A percentile compares a stretch with the other conserved stretches of the same genome.
phyloP scores from a whole-genome alignment of 2,888 invertebrate species.

The Xylota sylvarum region DNA sequence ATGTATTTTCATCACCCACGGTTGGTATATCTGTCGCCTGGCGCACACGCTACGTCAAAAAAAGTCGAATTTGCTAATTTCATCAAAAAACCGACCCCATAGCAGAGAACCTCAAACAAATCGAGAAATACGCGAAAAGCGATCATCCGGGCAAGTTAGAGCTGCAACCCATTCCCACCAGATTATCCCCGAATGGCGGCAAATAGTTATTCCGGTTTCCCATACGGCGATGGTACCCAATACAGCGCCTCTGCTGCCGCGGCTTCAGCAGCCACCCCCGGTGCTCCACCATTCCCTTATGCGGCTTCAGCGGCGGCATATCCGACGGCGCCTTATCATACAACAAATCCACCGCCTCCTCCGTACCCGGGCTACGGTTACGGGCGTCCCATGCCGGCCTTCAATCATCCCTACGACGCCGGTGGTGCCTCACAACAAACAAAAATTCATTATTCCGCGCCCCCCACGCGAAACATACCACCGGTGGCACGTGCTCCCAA shows the following conservation, averaged over 20 bases:
- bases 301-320: slow-evolving; percentile 86
- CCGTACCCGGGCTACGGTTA: slow-evolving; percentile 88
- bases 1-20: neutral
- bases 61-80: slow-evolving; percentile 69
- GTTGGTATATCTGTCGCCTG: slow-evolving; percentile 60
- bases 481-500: slow-evolving; percentile 84
- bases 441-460: slow-evolving; percentile 83
- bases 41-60: slow-evolving; percentile 77
- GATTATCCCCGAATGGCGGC: slow-evolving; percentile 81
- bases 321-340: slow-evolving; percentile 89
- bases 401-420: slow-evolving; percentile 79
- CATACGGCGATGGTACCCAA: slow-evolving; percentile 95
- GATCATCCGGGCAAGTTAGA: slow-evolving; percentile 25
- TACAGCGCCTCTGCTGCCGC: slow-evolving; percentile 91
- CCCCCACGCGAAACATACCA: slow-evolving; percentile 87
- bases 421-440: slow-evolving; percentile 75
- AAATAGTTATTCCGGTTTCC: slow-evolving; percentile 97
- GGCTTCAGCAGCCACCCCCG: slow-evolving; percentile 89
- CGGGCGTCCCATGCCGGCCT: slow-evolving; percentile 88
- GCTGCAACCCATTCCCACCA: slow-evolving; percentile 69
- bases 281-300: slow-evolving; percentile 70
- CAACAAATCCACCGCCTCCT: slow-evolving; percentile 71
- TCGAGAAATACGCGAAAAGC: slow-evolving; percentile 36
- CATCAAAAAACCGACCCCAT: slow-evolving; percentile 56
- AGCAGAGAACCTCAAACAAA: slow-evolving; percentile 59